A percentile compares a stretch with the other conserved stretches of the same genome.
Conservation (phyloP, 2,797 vertebrate species). For the Vireo griseus region DNA sequence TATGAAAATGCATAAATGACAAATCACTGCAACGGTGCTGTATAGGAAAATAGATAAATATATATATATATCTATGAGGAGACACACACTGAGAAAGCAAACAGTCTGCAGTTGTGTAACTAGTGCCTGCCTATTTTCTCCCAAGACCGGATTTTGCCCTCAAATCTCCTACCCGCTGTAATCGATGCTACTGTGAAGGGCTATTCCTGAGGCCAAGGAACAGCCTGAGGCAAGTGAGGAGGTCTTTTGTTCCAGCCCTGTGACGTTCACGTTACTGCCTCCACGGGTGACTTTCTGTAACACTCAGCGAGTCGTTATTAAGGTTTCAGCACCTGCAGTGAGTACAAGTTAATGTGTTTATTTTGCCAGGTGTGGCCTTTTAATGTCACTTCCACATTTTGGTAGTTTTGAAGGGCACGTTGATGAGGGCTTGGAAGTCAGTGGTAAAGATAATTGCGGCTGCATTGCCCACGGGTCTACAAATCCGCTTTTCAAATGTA, state of each 20-base stretch:
- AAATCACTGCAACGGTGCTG: conserved; percentile 17
- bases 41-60: neutral
- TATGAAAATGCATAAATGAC: conserved; percentile 64
- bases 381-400: neutral
- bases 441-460: neutral
- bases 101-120: neutral
- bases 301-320: neutral
- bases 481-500: neutral
- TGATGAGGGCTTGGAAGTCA: neutral
- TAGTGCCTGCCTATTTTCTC: neutral
- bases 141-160: neutral
- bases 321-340: neutral
- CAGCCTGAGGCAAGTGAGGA: neutral
- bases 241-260: neutral
- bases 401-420: neutral
- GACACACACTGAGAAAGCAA: conserved; percentile 11
- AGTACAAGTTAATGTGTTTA: neutral
- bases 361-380: neutral
- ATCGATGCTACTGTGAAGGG: neutral
- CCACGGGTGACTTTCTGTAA: neutral
- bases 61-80: neutral
- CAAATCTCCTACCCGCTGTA: neutral
- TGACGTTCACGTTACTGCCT: neutral
- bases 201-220: neutral
- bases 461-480: neutral